Evolutionary conservation across 1,140 invertebrate genomes (phyloP), one percentile per base, ranked within the genome.

Genomic region (Pogonomyrmex barbatus): DNA sequence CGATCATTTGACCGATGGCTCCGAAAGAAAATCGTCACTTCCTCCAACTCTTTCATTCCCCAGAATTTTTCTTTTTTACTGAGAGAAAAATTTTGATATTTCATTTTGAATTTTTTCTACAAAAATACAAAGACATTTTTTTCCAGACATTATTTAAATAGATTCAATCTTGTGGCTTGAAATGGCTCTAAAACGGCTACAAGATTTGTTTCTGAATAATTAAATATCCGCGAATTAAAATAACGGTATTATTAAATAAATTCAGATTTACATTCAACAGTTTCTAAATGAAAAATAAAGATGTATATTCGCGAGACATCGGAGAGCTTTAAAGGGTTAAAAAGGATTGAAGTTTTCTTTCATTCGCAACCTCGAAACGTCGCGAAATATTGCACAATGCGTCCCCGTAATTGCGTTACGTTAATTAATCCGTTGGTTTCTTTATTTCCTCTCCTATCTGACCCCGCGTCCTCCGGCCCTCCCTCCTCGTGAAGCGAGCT

Each of bases 341-440:
- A 82, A 73, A 60, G 52, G 10, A 24, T 42, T 82, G 17, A 88
- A 89, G 68, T 87, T 89, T 84, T 68, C 39, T 67, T 54, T 76
- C 68, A 54, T 50, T 39, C 10, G 50, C 39, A 36, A 73, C 50
- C 79, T 79, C 45, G 54, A 73, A 86, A 65, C 83, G 83, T 82
- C 84, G 58, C 79, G 76, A 85, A 30, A 84, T 52, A 36, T 42
- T 33, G 56, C 67, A 86, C 86, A 90, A 88, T 85, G 85, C 79
- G 81, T 52, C 0, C 0, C 24, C 81, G 85, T 91, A 91, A 92
- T 92, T 92, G 88, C 91, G 87, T 92, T 89, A 91, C 91, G 87
- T 92, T 92, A 92, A 92, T 92, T 92, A 92, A 92, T 92, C 87
- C 87, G 62, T 47, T 87, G 75, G 89, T 76, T 65, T 88, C 14